These are phyloP conservation scores for Elysia crispata DNA, from an alignment of 2,888 invertebrate species.

Conservation along the genomic window DNA sequence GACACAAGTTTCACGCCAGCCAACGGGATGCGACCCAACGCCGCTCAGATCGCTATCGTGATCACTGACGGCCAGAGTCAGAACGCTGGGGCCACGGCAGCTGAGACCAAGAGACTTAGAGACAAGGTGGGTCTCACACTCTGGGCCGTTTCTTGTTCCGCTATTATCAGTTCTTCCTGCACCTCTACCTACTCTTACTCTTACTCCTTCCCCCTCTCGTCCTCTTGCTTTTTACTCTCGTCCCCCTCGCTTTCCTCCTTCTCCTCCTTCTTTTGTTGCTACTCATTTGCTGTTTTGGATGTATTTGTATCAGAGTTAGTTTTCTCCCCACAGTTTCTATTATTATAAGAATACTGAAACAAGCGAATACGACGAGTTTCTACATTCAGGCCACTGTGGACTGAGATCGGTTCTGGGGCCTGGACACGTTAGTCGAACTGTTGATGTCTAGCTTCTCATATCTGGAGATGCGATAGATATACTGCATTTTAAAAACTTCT, in stretches of 20 bases:
- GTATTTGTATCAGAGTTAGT: too few species aligned
- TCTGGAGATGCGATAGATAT: too few species aligned
- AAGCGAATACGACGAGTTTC: too few species aligned
- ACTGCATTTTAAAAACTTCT: too few species aligned
- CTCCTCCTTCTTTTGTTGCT: not conserved
- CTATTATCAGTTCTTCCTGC: not conserved
- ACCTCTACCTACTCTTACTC: not conserved
- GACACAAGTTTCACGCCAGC: constrained; percentile 61
- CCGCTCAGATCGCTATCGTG: constrained; percentile 52
- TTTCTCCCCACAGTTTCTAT: too few species aligned
- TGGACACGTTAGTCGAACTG: too few species aligned
- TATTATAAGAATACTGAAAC: too few species aligned
- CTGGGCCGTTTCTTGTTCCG: not conserved
- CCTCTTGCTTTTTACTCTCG: not conserved
- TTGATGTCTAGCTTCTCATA: too few species aligned
- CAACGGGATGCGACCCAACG: constrained; percentile 56
- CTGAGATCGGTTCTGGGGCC: too few species aligned
- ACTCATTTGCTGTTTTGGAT: not conserved
- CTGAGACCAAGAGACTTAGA: constrained; percentile 59
- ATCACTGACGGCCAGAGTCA: constrained; percentile 60
- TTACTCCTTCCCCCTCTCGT: not conserved
- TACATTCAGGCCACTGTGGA: too few species aligned
- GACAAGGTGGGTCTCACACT: constrained; percentile 36
- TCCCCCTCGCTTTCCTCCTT: too few species aligned
- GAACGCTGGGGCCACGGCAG: constrained; percentile 59